These are phyloP conservation scores for Fratercula arctica DNA, from an alignment of 2,797 vertebrate species.

Conservation along the genomic window DNA sequence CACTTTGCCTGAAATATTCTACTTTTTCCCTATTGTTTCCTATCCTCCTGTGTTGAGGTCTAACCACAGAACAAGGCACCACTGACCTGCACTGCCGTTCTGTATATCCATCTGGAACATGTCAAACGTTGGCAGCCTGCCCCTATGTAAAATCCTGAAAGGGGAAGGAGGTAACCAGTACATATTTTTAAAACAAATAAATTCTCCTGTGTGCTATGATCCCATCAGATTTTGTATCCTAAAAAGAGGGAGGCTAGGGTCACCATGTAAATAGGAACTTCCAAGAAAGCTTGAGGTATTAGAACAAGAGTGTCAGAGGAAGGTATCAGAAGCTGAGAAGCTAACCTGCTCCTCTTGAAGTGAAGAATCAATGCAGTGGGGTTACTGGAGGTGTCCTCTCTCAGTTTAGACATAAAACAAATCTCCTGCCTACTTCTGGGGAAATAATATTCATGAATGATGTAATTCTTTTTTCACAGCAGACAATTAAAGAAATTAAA, in stretches of 20 bases:
- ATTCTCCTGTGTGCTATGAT: neutral
- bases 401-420: neutral
- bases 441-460: neutral
- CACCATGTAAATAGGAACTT: neutral
- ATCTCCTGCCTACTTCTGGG: neutral
- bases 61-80: conserved; percentile 55
- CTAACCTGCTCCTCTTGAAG: neutral
- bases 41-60: conserved; percentile 31
- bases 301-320: neutral
- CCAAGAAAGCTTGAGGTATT: neutral
- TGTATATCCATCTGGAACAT: conserved; percentile 33
- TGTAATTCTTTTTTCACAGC: neutral
- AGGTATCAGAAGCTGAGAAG: neutral
- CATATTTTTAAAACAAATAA: neutral
- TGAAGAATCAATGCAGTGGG: neutral
- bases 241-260: neutral
- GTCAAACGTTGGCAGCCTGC: conserved; percentile 44
- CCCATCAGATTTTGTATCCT: neutral
- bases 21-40: neutral
- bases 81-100: neutral
- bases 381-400: neutral
- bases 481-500: neutral
- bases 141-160: neutral
- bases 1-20: conserved; percentile 32
- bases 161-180: neutral